Evolutionary conservation across 1,140 invertebrate genomes (phyloP), one percentile per base, ranked within the genome.

Genomic region (Drosophila ogumai): DNA sequence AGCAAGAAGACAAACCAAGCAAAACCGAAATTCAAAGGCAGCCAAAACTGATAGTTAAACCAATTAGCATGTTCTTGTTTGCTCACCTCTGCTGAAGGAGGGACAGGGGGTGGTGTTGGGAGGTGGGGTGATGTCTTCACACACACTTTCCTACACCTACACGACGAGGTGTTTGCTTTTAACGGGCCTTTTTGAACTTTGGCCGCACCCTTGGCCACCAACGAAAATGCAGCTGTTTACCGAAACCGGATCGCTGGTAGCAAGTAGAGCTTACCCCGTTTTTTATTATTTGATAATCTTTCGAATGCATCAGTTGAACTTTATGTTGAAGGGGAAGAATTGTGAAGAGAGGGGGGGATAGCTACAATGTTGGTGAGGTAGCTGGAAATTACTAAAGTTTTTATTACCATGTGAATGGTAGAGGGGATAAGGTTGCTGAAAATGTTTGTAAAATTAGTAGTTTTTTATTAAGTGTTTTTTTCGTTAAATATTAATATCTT

Each of bases 1-100:
- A 38, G 59, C 52, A 46, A 54, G 59, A 61, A 77, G 64, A 38
- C 77, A 78, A 78, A 69, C 59, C 36, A 61, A 72, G 71, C 65
- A 69, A 71, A 80, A 78, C 59, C 56, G 46, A 72, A 75, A 74
- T 63, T 57, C 64, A 50, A 65, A 59, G 49, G 54, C 60, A 63
- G 34, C 65, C 73, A 46, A 40, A 75, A 63, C 61, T 67, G 81
- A 79, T 90, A 64, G 61, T 81, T 88, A 90, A 88, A 74, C 81
- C 85, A 88, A 90, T 90, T 88, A 88, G 81, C 81, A 80, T 77
- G 84, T 60, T 68, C 44, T 86, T 81, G 73, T 86, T 81, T 75
- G 63, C 47, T 56, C 50, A 40, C 49, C 55, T 69, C 46, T 8
- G 36, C 41, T 12, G 41, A 12, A 4, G 41, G 17, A 13, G 31